These are phyloP conservation scores for Actenoides lindsayi DNA, from an alignment of 2,113 vertebrate genomes.

Conservation along the genomic window DNA sequence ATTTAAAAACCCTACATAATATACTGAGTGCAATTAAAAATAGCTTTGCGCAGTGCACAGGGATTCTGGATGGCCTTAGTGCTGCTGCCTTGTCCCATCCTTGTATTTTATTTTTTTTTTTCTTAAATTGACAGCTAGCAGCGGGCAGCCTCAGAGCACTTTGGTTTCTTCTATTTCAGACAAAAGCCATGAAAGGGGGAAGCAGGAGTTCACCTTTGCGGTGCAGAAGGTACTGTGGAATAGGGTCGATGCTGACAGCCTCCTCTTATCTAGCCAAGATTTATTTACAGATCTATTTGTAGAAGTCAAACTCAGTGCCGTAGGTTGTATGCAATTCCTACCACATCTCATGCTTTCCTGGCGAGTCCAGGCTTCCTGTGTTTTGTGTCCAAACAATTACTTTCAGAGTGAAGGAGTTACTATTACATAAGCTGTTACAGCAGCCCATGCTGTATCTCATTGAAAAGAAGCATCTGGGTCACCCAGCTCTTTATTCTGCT, in stretches of 20 bases:
- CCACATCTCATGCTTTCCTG: not conserved
- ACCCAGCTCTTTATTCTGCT: not conserved
- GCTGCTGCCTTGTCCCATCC: not conserved
- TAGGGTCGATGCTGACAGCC: not conserved
- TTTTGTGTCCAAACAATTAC: not conserved
- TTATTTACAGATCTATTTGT: not conserved
- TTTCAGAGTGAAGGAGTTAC: not conserved
- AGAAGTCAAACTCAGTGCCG: not conserved
- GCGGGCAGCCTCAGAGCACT: not conserved
- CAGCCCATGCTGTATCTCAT: not conserved
- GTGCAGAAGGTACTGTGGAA: not conserved
- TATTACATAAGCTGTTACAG: not conserved
- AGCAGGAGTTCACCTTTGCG: not conserved
- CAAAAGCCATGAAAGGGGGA: not conserved
- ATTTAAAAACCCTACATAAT: no score
- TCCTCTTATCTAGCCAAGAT: not conserved
- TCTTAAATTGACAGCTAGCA: not conserved
- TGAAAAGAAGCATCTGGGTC: not conserved
- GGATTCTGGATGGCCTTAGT: fast-evolving
- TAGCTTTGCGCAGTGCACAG: not conserved
- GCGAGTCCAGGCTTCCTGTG: not conserved
- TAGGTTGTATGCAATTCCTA: not conserved
- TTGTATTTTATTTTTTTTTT: not conserved
- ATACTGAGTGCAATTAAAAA: fast-evolving
- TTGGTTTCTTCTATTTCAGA: not conserved